A percentile compares a stretch with the other conserved stretches of the same genome.
Conservation (phyloP, 2,113 vertebrate genomes). For the Pipra filicauda region DNA sequence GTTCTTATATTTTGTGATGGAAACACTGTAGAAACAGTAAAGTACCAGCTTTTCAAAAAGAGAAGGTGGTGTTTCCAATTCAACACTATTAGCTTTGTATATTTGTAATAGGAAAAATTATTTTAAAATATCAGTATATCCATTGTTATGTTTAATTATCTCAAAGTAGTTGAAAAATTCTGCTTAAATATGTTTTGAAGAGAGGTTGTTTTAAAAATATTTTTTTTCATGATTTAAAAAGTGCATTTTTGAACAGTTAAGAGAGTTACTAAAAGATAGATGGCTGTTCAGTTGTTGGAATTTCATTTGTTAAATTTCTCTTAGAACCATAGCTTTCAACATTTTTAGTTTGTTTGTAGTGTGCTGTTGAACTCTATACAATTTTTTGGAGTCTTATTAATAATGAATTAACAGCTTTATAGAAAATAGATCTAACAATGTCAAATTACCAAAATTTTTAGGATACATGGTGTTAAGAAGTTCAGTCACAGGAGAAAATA, state of each 20-base stretch:
- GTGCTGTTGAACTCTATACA: not conserved
- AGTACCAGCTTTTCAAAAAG: not conserved
- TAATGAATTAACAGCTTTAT: not conserved
- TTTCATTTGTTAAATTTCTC: not conserved
- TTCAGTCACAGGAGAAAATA: not conserved
- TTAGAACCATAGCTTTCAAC: not conserved
- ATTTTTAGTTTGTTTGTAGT: not conserved
- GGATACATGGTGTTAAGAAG: not conserved
- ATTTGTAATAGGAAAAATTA: not conserved
- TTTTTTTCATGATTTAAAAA: not conserved
- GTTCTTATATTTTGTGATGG: not conserved
- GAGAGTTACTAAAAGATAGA: not conserved
- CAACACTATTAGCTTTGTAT: not conserved
- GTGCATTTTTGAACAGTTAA: not conserved
- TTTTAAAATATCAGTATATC: not conserved
- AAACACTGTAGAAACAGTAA: not conserved
- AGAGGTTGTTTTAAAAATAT: not conserved
- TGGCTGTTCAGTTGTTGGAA: not conserved
- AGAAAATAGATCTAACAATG: not conserved
- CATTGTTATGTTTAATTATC: rapidly evolving
- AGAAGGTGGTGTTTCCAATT: not conserved
- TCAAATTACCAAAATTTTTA: not conserved
- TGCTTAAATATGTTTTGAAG: not conserved
- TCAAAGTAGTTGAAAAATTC: not conserved
- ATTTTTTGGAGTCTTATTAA: not conserved